phyloP scores from a whole-genome alignment of 53 echinoderm and acorn worm species.

The Crossaster papposus region DNA sequence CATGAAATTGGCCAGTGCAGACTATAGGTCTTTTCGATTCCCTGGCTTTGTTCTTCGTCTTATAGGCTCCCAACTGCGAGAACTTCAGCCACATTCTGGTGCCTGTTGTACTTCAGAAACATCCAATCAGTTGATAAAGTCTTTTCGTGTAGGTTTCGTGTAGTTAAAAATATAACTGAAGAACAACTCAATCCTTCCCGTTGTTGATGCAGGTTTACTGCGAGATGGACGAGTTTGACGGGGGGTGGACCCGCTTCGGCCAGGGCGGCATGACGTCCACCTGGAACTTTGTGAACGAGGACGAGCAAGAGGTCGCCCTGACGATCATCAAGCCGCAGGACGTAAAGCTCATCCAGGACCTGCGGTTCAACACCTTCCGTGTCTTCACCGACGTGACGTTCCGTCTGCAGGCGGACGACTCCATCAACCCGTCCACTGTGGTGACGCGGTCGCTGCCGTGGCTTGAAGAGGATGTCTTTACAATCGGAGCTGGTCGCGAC shows the following conservation, averaged over 20 bases:
- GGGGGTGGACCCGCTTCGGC: constrained; percentile 76
- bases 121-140: too few species aligned
- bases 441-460: constrained; percentile 30
- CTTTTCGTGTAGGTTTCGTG: too few species aligned
- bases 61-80: too few species aligned
- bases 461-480: constrained; percentile 29
- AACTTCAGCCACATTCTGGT: too few species aligned
- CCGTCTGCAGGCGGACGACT: constrained; percentile 55
- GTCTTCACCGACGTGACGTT: constrained; percentile 64
- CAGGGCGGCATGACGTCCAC: constrained; percentile 38
- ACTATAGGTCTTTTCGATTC: too few species aligned
- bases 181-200: too few species aligned
- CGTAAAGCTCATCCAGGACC: constrained; percentile 51
- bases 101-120: too few species aligned
- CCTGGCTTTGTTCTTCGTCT: too few species aligned
- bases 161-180: too few species aligned
- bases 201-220: constrained; percentile 56
- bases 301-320: constrained; percentile 41
- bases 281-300: constrained; percentile 67
- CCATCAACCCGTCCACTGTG: constrained; percentile 53
- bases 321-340: constrained; percentile 48
- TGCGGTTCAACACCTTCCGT: constrained; percentile 61
- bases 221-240: constrained; percentile 64
- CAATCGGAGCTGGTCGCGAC: constrained; percentile 29
- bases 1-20: too few species aligned